Base-by-base conservation (phyloP, 1,140 invertebrate species). In the Drosophila sp. region DNA sequence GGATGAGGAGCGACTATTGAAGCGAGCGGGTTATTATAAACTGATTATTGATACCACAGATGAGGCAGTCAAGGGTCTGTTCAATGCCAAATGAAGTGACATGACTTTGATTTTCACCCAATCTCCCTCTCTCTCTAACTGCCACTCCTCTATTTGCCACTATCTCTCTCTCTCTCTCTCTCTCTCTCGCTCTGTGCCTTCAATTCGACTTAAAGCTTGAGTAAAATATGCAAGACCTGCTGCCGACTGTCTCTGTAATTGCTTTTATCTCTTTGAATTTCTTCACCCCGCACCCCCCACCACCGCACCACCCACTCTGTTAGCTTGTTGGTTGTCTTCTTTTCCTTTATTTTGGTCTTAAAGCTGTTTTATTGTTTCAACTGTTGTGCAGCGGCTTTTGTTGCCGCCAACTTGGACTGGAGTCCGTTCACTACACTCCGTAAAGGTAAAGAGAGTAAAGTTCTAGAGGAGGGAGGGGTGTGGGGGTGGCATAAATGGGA, bases 291-390 rank as follows among this genome's bases (percentile, higher is more conserved):
- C 11, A 10, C 8, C 41, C 11, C 10, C 38, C 38, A 1, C 11
- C 4, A 10, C 33, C 33, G 33, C 10, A 8, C 40, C 40, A 41
- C 40, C n/a, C 11, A 41, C 44, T 17, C 44, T 47, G 7, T 47
- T 6, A 8, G 44, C 23, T 47, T 47, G 44, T n/a, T 47, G 44
- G 11, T 47, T 6, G 23, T 50, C 25, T 50, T 4, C 41, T 44
- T n/a, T 8, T 25, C 27, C 44, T 27, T 8, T 23, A 38, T 44
- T 66, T 41, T 47, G 4, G 41, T 56, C 76, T 83, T 86, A 82
- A 86, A 86, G 79, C 79, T 84, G 58, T 82, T 86, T 86, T 86
- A 83, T 86, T 86, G 83, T 86, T 76, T 82, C 83, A 87, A 86
- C 87, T 86, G 83, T 86, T 87, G 63, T 64, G 33, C 61, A 70